Base-by-base conservation (phyloP, 1,140 invertebrate species). In the Polypedilum pembai region DNA sequence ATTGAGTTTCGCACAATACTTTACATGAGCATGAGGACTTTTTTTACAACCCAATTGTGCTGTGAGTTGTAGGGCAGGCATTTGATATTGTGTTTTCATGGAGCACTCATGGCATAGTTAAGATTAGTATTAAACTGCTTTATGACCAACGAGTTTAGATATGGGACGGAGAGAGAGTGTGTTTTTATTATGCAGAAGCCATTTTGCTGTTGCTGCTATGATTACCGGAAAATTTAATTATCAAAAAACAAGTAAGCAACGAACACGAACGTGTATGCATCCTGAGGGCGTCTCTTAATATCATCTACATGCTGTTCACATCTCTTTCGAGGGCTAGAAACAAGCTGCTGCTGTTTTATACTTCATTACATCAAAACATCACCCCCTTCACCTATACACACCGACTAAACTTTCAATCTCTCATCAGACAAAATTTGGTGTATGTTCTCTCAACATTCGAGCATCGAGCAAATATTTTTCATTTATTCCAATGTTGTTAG, bases 91-190 rank as follows among this genome's bases (percentile, higher is more conserved):
- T 45, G 15, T 56, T 56, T 56, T 56, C 15, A 56, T 56, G 45
- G 45, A 56, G n/a, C 24, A 3, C 45, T n/a, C 12, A 56, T n/a
- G 45, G 45, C 45, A 56, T 69, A 69, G 65, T 69, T 20, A 69
- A 69, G 65, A 69, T 69, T 69, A 69, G 65, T 18, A 69, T 69
- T 69, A 69, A 69, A 69, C 65, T 69, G 65, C 20, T 69, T 69
- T 69, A 69, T 69, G 65, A 10, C 65, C 45, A 69, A 18, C 65
- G 65, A 69, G 65, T 69, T 69, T 69, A 69, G 65, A 69, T 69
- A 69, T n/a, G 24, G 24, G 24, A 3, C 24, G 24, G 24, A 33
- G 24, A 33, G 24, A 33, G 24, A 33, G 24, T 33, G 5, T 33
- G 24, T 33, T 33, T 33, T 33, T 33, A 33, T 33, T 33, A 5